A percentile compares a stretch with the other conserved stretches of the same genome.
Conservation (phyloP, 53 echinoderm and acorn worm genomes). For the Patiria pectinifera region DNA sequence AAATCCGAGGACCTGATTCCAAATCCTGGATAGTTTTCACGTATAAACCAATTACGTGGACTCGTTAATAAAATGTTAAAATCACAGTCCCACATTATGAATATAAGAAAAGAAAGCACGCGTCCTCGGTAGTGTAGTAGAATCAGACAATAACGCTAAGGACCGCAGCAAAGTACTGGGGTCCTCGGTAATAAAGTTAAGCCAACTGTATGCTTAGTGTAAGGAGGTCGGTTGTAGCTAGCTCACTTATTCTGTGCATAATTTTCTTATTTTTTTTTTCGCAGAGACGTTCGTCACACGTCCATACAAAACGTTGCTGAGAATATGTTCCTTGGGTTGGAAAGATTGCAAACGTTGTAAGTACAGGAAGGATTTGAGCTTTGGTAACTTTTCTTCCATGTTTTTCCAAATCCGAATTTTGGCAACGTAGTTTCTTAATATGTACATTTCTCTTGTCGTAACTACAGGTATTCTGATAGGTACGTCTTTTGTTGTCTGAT, state of each 20-base stretch:
- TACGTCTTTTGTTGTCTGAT: conserved; percentile 70
- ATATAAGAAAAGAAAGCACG: too few relatives aligned
- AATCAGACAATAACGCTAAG: too few relatives aligned
- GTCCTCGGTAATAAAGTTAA: too few relatives aligned
- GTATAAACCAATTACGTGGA: too few relatives aligned
- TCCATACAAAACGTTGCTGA: conserved; percentile 28
- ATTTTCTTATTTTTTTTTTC: not conserved
- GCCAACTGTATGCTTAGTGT: too few relatives aligned
- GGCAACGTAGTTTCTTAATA: not conserved
- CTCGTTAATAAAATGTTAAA: too few relatives aligned
- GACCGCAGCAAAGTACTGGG: too few relatives aligned
- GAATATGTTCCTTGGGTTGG: conserved; percentile 54
- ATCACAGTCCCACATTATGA: too few relatives aligned
- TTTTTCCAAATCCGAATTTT: not conserved
- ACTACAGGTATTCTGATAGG: conserved; percentile 52
- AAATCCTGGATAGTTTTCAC: too few relatives aligned
- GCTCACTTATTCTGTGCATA: not conserved
- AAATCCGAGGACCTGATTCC: too few relatives aligned
- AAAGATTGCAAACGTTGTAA: conserved; percentile 50
- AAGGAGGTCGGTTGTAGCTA: too few relatives aligned
- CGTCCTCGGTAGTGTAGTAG: too few relatives aligned
- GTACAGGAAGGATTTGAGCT: not conserved
- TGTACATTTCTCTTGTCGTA: not conserved
- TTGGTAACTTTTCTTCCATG: not conserved
- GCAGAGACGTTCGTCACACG: conserved; percentile 53